phyloP scores from a whole-genome alignment of 2,113 vertebrate genomes.

The Tragelaphus scriptus region DNA sequence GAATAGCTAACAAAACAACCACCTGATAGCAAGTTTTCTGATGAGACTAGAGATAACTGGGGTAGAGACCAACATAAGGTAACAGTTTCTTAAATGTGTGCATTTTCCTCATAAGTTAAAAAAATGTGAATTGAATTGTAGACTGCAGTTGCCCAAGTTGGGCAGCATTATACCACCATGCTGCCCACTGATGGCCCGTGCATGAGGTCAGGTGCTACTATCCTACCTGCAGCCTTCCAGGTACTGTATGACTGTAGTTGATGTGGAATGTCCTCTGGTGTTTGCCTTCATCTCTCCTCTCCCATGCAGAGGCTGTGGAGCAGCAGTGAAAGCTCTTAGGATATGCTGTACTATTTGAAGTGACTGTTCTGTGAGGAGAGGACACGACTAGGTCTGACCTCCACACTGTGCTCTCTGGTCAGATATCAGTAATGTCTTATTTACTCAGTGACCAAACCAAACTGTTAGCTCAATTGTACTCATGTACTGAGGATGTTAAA shows the following conservation, averaged over 20 bases:
- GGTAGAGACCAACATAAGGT: neutral
- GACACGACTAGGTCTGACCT: neutral
- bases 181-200: neutral
- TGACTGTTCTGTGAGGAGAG: constrained; percentile 14
- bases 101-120: neutral
- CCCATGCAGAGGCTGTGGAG: neutral
- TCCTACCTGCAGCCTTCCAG: constrained; percentile 36
- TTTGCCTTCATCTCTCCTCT: neutral
- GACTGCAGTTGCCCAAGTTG: neutral
- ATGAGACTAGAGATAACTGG: neutral
- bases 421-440: neutral
- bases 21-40: neutral
- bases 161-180: neutral
- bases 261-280: neutral
- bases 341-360: neutral
- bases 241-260: neutral
- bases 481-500: neutral
- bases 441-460: neutral
- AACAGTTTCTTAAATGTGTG: neutral
- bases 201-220: neutral
- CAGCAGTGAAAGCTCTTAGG: neutral
- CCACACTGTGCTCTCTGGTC: neutral
- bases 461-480: neutral
- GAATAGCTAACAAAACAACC: neutral
- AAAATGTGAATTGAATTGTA: neutral